Evolutionary conservation across 2,113 vertebrate species (phyloP).

Genomic region (Phainopepla nitens): DNA sequence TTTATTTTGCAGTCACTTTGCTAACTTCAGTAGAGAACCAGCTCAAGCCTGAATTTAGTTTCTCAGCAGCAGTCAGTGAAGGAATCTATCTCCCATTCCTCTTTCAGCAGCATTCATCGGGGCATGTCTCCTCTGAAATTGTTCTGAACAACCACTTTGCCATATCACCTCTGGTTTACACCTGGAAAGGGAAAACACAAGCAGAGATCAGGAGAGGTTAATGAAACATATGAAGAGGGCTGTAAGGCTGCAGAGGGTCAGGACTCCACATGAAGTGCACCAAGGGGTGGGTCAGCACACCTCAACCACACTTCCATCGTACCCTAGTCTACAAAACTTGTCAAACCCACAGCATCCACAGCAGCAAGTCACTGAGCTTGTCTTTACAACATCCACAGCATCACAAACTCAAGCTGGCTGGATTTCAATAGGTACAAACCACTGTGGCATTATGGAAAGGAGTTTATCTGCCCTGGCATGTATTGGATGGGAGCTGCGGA

Average conservation of each 20-base stretch:
- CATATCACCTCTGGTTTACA: conserved; percentile 80
- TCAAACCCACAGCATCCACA: background rate
- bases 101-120: conserved; percentile 96
- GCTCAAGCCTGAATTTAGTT: conserved; percentile 89
- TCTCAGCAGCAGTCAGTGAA: conserved; percentile 92
- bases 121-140: conserved; percentile 89
- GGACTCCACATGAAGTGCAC: background rate
- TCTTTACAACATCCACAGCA: background rate
- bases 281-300: background rate
- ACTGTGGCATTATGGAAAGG: background rate
- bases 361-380: background rate
- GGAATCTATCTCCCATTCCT: conserved; percentile 82
- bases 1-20: conserved; percentile 84
- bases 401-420: background rate
- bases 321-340: background rate
- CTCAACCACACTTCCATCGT: background rate
- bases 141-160: conserved; percentile 79
- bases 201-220: background rate
- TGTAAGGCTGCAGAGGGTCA: background rate
- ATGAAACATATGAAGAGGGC: background rate
- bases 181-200: conserved; percentile 70
- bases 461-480: background rate
- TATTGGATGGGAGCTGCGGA: accelerated
- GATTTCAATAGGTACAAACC: background rate
- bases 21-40: conserved; percentile 94